Base-by-base conservation (phyloP, 2,888 invertebrate species). In the Drosophila paramelanica region DNA sequence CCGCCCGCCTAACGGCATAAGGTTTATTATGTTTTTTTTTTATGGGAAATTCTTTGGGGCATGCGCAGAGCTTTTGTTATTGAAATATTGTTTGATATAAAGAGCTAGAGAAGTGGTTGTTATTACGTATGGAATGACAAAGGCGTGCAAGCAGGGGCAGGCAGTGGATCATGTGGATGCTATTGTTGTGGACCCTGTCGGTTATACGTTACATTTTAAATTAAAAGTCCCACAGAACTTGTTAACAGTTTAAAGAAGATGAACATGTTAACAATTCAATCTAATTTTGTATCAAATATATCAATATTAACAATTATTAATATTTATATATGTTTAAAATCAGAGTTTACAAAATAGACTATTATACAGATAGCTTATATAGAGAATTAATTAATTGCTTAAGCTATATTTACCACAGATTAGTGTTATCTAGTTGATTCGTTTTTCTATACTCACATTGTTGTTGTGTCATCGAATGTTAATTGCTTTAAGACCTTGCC, bases 21-120 rank as follows among this genome's bases (percentile, higher is more conserved):
- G 50, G 47, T 55, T 64, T 50, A 41, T 25, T 41, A 45, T 20
- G 31, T 55, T 27, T 42, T 33, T 49, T 60, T 58, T 56, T 20
- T 46, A 49, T 52, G 78, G 87, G 87, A 77, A 73, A 83, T 83
- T 82, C 46, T 66, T 65, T 52, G 43, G 65, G 49, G 83, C 89
- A 88, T 89, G 89, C 89, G 90, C 83, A 81, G 65, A 73, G 58
- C 74, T 72, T 73, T 79, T 77, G 85, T 85, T 84, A 81, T 88
- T 81, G 71, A 82, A 85, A 71, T 72, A 42, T 59, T 17, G 17
- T 14, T 57, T 51, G 17, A 27, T 11, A 5, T 53, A 23, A 43
- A 51, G 25, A 23, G 23, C 36, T 36, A 27, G 11, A 33, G 45
- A 41, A 55, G 68, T 58, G 68, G 68, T 67, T 55, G 55, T 25